Evolutionary conservation across 2,797 vertebrate species (phyloP), one percentile per base, ranked within the genome.

Genomic region (Craterocephalus amniculus): DNA sequence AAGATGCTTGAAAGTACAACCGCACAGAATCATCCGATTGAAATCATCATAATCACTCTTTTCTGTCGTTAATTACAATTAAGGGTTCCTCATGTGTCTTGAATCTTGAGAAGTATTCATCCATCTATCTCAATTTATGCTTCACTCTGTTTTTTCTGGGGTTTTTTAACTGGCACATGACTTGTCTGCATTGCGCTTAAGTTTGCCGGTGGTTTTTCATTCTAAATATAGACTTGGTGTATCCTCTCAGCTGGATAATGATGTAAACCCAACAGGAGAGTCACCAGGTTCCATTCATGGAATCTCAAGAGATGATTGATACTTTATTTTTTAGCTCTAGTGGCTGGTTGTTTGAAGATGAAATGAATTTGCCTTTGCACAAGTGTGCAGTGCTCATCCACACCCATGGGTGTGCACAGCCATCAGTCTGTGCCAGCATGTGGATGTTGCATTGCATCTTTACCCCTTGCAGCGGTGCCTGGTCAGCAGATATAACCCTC

Each of bases 401-500:
- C 70, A 67, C 18, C 35, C 59, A 38, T 26, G 63, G 64, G 43
- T 36, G 57, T 31, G 59, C 64, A 27, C 56, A 4, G 5, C 58
- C 57, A 79, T 70, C 74, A 62, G n/a, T 75, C 49, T 64, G 76
- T 75, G 63, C 72, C 74, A 60, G 16, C 76, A 38, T 60, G 79
- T 76, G 65, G 70, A 73, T 35, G 36, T 52, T 70, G 75, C 61
- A 75, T 58, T 55, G 67, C 38, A 51, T 78, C 78, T 65, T 64
- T 64, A 45, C 70, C 73, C 74, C 88, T 35, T 38, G 72, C 75
- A 59, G 82, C 29, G 63, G 86, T 74, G 87, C 76, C 74, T 61
- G 81, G 66, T 87, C 85, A 79, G 79, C 89, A 80, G 80, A 76
- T 84, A 78, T 83, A 67, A 72, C 57, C 57, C 72, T 68, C 67